phyloP scores from a whole-genome alignment of 2,888 invertebrate species.

The Therioaphis trifolii region DNA sequence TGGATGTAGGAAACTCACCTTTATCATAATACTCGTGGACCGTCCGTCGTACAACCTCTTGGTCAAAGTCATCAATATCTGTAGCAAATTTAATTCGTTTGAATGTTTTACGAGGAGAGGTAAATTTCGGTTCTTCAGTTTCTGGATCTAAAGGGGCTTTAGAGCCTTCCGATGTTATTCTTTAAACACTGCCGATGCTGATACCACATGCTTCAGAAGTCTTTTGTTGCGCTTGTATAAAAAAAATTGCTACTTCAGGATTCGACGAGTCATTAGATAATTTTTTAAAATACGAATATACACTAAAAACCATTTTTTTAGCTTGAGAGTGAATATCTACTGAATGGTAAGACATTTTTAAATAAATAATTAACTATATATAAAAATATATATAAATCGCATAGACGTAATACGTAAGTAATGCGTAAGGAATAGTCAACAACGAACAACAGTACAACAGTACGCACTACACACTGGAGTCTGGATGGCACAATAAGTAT shows the following conservation, averaged over 20 bases:
- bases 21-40: constrained; percentile 25
- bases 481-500: neutral
- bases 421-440: neutral
- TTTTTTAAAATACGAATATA: constrained; percentile 27
- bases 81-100: neutral
- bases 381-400: neutral
- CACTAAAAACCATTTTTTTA: neutral
- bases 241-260: constrained; percentile 18
- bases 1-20: constrained; percentile 8
- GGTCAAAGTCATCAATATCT: constrained; percentile 14
- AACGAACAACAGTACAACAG: neutral
- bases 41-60: constrained; percentile 15
- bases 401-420: no score
- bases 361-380: constrained; percentile 25
- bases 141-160: neutral
- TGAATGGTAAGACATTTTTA: constrained; percentile 4
- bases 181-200: neutral
- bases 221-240: neutral
- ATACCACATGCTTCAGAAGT: constrained; percentile 18
- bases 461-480: neutral
- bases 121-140: neutral
- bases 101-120: neutral
- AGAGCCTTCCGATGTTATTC: neutral
- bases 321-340: constrained; percentile 17
- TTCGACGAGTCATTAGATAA: constrained; percentile 1